These are phyloP conservation scores for Tetrapedia diversipes DNA, from an alignment of 2,888 invertebrate genomes.

Conservation along the genomic window DNA sequence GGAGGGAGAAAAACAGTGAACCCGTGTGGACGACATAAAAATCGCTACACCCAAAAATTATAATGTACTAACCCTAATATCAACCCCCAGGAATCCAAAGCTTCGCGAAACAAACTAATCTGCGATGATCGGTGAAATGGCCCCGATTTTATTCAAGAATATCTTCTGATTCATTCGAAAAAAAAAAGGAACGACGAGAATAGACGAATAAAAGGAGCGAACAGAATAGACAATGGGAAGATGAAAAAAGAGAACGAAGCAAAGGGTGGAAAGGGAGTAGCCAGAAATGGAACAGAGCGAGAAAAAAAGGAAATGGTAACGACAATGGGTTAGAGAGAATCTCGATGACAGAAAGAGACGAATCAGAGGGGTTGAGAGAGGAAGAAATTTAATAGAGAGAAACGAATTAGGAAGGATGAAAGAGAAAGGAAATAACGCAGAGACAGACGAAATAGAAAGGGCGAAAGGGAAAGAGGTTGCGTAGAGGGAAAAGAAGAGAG, in stretches of 20 bases:
- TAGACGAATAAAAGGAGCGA: background rate
- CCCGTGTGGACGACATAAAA: constrained; percentile 1
- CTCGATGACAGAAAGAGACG: background rate
- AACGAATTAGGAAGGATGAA: background rate
- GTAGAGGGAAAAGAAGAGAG: too few species aligned
- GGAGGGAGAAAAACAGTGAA: background rate
- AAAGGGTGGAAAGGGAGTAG: background rate
- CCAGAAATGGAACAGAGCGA: background rate
- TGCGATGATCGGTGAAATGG: constrained; percentile 41
- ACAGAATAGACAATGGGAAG: background rate
- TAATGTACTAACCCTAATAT: constrained; percentile 40
- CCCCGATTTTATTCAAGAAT: constrained; percentile 46
- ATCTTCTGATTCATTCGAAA: constrained; percentile 70
- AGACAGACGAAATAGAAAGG: background rate
- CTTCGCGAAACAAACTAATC: constrained; percentile 46
- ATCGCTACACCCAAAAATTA: too few species aligned
- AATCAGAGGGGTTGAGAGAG: background rate
- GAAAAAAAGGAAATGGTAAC: background rate
- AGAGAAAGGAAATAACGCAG: constrained; percentile 12
- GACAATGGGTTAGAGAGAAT: background rate
- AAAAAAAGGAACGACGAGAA: constrained; percentile 32
- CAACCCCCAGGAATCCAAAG: constrained; percentile 26
- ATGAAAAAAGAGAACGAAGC: background rate
- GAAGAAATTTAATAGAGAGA: too few species aligned
- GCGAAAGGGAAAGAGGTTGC: constrained; percentile 34